These are phyloP conservation scores for Muraenolepis orangiensis DNA, from an alignment of 2,797 vertebrate species.

Conservation along the genomic window DNA sequence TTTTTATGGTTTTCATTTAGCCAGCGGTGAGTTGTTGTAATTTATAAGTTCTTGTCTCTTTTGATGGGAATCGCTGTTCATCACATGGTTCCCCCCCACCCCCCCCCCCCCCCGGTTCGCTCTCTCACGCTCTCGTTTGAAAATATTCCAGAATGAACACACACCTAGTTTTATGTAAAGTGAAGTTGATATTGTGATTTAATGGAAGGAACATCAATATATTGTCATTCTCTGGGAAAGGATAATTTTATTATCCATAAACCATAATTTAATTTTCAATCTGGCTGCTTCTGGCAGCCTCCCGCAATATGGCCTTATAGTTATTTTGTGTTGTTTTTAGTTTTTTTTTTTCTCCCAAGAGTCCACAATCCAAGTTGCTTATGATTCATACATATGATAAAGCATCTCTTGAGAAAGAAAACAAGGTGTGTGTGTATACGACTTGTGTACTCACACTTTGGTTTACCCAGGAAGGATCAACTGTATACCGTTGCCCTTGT, in stretches of 20 bases:
- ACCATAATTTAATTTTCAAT: not conserved
- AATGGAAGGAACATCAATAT: constrained; percentile 32
- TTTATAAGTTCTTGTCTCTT: constrained; percentile 65
- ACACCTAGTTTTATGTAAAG: constrained; percentile 36
- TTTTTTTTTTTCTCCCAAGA: not conserved
- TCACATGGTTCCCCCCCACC: constrained; percentile 10
- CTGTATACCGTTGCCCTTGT: not conserved
- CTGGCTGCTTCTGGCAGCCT: constrained; percentile 49
- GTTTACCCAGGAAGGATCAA: not conserved
- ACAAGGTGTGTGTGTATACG: not conserved
- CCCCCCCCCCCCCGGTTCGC: too few relatives aligned
- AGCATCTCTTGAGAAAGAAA: not conserved
- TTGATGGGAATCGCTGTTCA: constrained; percentile 61
- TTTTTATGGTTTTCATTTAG: constrained; percentile 31
- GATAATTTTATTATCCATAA: constrained; percentile 13
- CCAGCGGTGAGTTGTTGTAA: constrained; percentile 62
- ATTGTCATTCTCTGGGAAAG: constrained; percentile 32
- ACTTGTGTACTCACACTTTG: not conserved
- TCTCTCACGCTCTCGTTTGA: constrained; percentile 33
- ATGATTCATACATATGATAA: not conserved
- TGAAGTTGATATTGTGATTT: constrained; percentile 32
- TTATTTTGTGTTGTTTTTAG: not conserved
- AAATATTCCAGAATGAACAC: constrained; percentile 55
- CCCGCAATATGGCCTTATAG: constrained; percentile 62
- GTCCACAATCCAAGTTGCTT: not conserved